These are phyloP conservation scores for Sarcoramphus papa DNA, from an alignment of 2,797 vertebrate species.

Conservation along the genomic window DNA sequence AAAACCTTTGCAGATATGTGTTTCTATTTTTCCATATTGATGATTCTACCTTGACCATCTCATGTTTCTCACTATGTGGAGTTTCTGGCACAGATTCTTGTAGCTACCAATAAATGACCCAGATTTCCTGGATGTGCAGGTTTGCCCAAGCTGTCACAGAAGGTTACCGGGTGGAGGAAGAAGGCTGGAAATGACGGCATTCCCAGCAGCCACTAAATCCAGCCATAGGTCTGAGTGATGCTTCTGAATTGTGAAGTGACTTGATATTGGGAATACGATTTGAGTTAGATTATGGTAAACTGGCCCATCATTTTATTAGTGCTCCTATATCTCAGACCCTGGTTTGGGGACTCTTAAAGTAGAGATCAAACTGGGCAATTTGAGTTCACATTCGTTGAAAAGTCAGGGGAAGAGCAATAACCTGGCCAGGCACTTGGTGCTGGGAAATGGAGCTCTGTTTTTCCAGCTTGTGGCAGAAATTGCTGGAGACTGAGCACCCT, in stretches of 20 bases:
- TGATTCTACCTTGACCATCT: neutral
- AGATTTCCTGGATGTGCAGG: neutral
- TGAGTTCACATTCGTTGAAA: neutral
- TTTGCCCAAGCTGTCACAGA: conserved; percentile 19
- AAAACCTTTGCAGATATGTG: neutral
- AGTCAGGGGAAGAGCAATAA: neutral
- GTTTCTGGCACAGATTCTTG: neutral
- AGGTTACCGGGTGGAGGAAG: neutral
- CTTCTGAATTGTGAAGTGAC: neutral
- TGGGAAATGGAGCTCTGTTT: neutral
- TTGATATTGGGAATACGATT: neutral
- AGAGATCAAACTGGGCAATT: neutral
- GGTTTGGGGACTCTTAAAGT: neutral
- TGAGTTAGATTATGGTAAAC: neutral
- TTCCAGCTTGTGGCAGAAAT: neutral
- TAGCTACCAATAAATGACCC: neutral
- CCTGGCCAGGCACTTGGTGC: neutral
- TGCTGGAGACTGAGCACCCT: neutral
- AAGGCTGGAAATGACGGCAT: neutral
- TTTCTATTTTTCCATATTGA: neutral
- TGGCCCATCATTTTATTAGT: neutral
- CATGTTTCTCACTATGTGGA: neutral
- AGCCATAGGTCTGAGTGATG: neutral
- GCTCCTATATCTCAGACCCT: neutral
- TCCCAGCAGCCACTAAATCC: neutral